These are phyloP conservation scores for Drosophila nr. perissopoda DNA, from an alignment of 2,888 invertebrate genomes.

Conservation along the genomic window DNA sequence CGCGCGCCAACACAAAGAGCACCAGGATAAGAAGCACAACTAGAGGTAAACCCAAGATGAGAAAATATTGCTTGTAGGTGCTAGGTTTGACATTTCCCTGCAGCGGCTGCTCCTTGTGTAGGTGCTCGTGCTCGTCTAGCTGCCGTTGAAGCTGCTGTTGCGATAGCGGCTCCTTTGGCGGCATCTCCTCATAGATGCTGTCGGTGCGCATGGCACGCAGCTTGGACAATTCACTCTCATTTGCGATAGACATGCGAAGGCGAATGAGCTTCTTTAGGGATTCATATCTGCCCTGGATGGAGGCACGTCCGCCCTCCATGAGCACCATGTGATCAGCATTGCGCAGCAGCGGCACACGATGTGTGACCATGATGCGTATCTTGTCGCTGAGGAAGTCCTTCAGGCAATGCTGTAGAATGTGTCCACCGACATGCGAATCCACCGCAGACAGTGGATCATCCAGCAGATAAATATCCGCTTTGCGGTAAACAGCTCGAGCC, in stretches of 20 bases:
- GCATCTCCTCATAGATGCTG: constrained; percentile 70
- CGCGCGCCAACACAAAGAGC: constrained; percentile 87
- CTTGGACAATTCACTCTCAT: constrained; percentile 73
- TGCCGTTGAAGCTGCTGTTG: constrained; percentile 88
- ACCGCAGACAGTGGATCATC: constrained; percentile 93
- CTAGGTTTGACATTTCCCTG: constrained; percentile 88
- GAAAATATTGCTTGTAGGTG: constrained; percentile 87
- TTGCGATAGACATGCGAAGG: constrained; percentile 82
- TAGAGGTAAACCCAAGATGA: constrained; percentile 85
- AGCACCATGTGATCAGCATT: constrained; percentile 86
- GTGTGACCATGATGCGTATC: constrained; percentile 90
- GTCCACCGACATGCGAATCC: constrained; percentile 90
- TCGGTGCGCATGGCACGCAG: constrained; percentile 68
- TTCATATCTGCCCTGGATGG: constrained; percentile 82
- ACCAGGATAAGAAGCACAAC: constrained; percentile 81
- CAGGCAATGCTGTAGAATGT: constrained; percentile 90
- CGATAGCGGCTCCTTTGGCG: constrained; percentile 64
- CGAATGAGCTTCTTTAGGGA: constrained; percentile 86
- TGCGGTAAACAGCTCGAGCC: constrained; percentile 90
- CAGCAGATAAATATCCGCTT: constrained; percentile 90
- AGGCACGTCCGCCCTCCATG: constrained; percentile 85
- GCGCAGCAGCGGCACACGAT: constrained; percentile 88
- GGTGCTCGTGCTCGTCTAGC: constrained; percentile 80
- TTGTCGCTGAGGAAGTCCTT: constrained; percentile 87
- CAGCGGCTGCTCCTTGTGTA: constrained; percentile 86